Conservation (phyloP, 2,797 vertebrate genomes). For the Poecilia wingei region DNA sequence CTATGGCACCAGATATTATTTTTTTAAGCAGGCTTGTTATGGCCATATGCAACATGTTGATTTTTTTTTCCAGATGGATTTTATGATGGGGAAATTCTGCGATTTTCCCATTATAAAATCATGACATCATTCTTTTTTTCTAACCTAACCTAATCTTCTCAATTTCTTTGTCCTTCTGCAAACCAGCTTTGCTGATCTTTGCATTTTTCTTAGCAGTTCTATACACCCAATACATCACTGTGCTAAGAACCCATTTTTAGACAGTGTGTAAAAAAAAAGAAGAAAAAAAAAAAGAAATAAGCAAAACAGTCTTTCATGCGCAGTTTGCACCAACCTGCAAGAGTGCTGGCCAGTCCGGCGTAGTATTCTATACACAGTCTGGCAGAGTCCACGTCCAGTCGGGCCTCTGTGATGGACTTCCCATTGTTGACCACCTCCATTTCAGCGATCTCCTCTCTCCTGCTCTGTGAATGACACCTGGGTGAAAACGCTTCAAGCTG, state of each 20-base stretch:
- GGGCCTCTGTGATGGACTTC: conserved; percentile 93
- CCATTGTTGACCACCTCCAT: conserved; percentile 94
- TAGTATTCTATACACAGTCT: conserved; percentile 93
- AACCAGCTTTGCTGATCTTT: neutral
- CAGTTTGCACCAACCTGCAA: conserved; percentile 81
- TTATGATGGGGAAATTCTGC: neutral
- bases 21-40: neutral
- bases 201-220: neutral
- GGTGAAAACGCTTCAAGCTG: neutral
- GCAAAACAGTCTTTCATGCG: neutral
- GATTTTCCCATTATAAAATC: neutral
- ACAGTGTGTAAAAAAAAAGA: neutral
- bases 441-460: conserved; percentile 80
- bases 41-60: neutral
- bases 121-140: neutral
- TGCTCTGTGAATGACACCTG: conserved; percentile 78
- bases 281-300: neutral
- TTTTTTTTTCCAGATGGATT: neutral
- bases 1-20: neutral
- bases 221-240: neutral
- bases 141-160: neutral
- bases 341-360: conserved; percentile 86
- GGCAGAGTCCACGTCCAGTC: conserved; percentile 87
- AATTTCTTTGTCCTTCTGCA: neutral
- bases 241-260: neutral